Conservation (phyloP, 2,113 vertebrate genomes). For the Perca flavescens region DNA sequence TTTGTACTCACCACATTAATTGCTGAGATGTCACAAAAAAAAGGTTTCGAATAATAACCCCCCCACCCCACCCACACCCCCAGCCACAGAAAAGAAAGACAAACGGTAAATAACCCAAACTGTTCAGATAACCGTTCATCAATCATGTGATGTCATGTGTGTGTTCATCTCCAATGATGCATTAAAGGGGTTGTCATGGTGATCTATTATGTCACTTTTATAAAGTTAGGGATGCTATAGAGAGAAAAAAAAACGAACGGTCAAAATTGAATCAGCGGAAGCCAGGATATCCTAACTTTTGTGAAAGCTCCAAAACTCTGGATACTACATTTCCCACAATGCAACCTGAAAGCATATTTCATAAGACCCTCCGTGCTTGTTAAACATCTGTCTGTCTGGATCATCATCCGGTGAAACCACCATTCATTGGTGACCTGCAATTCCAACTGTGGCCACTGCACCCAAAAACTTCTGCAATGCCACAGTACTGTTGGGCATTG, state of each 20-base stretch:
- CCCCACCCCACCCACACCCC: background rate
- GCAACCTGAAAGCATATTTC: background rate
- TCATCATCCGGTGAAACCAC: too few species aligned
- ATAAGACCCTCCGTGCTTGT: background rate
- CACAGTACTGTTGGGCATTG: background rate
- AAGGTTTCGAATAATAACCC: too few species aligned
- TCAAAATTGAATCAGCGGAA: background rate
- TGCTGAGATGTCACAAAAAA: background rate
- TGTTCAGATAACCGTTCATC: background rate
- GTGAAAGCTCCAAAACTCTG: background rate
- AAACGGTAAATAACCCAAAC: background rate
- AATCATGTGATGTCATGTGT: too few species aligned
- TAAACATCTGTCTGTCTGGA: background rate
- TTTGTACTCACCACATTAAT: background rate
- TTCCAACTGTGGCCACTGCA: background rate
- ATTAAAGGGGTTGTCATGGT: background rate
- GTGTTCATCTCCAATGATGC: too few species aligned
- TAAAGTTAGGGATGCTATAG: background rate
- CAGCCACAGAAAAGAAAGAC: background rate
- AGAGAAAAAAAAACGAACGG: background rate
- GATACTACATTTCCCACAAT: slow-evolving; percentile 23
- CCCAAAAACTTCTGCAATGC: background rate
- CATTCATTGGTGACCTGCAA: background rate
- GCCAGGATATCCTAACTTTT: background rate
- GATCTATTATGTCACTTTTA: background rate